phyloP scores from a whole-genome alignment of 2,113 vertebrate genomes.

The Lucifuga dentata region DNA sequence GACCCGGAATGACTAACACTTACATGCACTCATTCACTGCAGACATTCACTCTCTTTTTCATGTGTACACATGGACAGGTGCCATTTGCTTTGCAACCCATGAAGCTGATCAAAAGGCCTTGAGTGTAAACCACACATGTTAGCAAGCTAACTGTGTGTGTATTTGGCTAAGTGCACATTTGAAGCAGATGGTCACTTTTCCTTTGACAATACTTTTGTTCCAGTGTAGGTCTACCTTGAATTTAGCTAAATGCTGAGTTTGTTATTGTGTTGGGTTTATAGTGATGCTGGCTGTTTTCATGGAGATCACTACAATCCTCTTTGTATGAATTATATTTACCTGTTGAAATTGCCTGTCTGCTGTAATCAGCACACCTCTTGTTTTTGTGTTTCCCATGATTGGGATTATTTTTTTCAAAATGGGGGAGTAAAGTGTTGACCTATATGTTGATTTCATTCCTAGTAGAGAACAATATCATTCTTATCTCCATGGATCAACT shows the following conservation, averaged over 20 bases:
- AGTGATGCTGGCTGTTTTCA: not conserved
- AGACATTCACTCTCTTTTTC: slow-evolving; percentile 35
- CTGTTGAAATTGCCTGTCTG: no score
- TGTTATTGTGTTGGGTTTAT: not conserved
- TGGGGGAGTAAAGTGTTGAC: not conserved
- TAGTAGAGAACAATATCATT: not conserved
- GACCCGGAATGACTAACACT: slow-evolving; percentile 62
- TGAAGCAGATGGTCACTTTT: not conserved
- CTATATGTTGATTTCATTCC: not conserved
- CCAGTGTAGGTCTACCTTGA: not conserved
- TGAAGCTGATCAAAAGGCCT: slow-evolving; percentile 46
- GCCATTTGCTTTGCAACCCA: slow-evolving; percentile 51
- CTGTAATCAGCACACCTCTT: no score
- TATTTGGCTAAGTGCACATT: not conserved
- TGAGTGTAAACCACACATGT: slow-evolving; percentile 40
- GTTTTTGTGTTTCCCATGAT: not conserved
- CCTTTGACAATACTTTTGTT: not conserved
- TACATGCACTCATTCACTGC: slow-evolving; percentile 13
- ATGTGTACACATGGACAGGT: slow-evolving; percentile 40
- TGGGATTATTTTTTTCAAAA: not conserved
- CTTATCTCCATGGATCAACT: not conserved
- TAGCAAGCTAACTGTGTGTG: slow-evolving; percentile 26
- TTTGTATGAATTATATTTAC: not conserved
- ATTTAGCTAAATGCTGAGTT: not conserved
- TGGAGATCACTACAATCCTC: not conserved